A percentile compares a stretch with the other conserved stretches of the same genome.
phyloP scores from a whole-genome alignment of 2,113 vertebrate species.

The Hypanus sabinus region DNA sequence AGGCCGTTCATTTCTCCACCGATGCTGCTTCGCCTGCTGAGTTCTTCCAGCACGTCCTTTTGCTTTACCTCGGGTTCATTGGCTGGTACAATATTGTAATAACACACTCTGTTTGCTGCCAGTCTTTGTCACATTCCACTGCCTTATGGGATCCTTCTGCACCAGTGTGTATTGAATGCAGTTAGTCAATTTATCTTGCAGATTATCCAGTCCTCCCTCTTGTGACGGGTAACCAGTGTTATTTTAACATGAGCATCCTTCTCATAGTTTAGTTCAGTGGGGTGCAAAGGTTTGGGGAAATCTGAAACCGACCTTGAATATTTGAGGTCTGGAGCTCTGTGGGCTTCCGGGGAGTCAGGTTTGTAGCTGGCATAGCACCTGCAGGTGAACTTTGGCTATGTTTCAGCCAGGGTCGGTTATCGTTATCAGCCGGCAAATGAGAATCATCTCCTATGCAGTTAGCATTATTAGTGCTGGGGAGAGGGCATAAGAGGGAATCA shows the following conservation, averaged over 20 bases:
- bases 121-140: no score
- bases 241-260: neutral
- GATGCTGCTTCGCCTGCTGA: no score
- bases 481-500: neutral
- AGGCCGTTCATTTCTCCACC: no score
- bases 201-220: neutral
- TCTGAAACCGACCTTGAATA: neutral
- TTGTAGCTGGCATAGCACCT: neutral
- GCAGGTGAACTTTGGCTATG: neutral
- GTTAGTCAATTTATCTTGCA: neutral
- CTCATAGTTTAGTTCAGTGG: neutral
- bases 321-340: neutral
- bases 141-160: neutral
- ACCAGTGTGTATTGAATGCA: neutral
- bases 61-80: no score
- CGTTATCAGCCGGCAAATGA: no score
- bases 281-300: neutral
- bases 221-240: neutral
- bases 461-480: neutral
- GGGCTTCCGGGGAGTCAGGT: no score
- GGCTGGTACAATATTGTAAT: no score
- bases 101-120: no score
- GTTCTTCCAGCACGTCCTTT: no score
- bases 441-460: neutral
- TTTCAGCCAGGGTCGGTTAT: neutral